These are phyloP conservation scores for Cyprinodon brontotheroides DNA, from an alignment of 2,113 vertebrate species.

Conservation along the genomic window DNA sequence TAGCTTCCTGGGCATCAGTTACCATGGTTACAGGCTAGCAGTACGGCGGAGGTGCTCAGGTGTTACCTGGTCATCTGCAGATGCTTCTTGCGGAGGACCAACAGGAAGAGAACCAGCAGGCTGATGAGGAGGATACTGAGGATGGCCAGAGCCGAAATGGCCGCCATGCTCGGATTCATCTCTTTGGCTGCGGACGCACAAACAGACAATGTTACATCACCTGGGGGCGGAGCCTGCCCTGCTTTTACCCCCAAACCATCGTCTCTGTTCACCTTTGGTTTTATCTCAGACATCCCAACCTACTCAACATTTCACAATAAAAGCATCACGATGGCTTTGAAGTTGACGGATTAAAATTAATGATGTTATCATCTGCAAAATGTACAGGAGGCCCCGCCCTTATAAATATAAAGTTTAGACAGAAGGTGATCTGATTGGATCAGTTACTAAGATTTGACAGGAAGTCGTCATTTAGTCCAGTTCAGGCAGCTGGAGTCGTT, in stretches of 20 bases:
- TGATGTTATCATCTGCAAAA: too few relatives aligned
- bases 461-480: neutral
- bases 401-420: too few relatives aligned
- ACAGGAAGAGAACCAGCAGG: slow-evolving; percentile 88
- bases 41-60: neutral
- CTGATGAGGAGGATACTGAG: slow-evolving; percentile 90
- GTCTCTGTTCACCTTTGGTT: too few relatives aligned
- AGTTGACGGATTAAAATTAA: neutral
- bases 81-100: slow-evolving; percentile 92
- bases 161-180: slow-evolving; percentile 93
- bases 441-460: neutral
- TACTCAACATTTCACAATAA: neutral
- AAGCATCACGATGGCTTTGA: neutral
- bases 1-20: neutral
- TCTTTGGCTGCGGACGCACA: slow-evolving; percentile 81
- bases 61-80: slow-evolving; percentile 85
- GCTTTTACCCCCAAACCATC: neutral
- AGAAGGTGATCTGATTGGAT: too few relatives aligned
- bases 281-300: too few relatives aligned
- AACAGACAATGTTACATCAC: neutral
- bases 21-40: neutral
- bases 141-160: slow-evolving; percentile 90
- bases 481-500: too few relatives aligned
- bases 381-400: too few relatives aligned
- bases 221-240: neutral